Base-by-base conservation (phyloP, 2,113 vertebrate species). In the Mirounga angustirostris region DNA sequence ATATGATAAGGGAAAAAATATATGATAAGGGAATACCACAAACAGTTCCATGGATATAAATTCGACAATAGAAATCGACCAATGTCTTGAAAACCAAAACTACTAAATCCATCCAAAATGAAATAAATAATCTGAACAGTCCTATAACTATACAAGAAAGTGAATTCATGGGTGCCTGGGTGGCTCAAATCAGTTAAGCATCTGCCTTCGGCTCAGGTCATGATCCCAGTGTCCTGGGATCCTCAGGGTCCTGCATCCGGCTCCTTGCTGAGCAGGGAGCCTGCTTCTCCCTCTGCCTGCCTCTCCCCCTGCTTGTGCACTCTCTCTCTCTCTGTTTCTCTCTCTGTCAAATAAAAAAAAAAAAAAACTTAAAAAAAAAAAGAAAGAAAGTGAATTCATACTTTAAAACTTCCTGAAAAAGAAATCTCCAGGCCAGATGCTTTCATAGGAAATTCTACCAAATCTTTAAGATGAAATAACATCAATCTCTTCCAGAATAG, bases 401-500 rank as follows among this genome's bases (percentile, higher is more conserved):
- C 50, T 26, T 87, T 74, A 65, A 56, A 78, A 76, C 2, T 22
- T 86, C n/a, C 54, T 86, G 36, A 24, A 54, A 93, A 76, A 78
- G 4, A 86, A 67, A n/a, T 86, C 43, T 21, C 50, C 50, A 84
- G 61, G 10, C 36, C 61, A 87, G 26, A 14, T 83, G 24, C 30
- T 76, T 65, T 76, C 82, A 93, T n/a, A 54, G 26, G 79, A 58
- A 94, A 80, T n/a, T 94, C 59, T 79, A 87, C 28, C 50, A 56
- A 79, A 56, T 40, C 10, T 46, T 69, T 67, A 84, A 74, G 18
- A 56, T 65, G 19, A 58, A 80, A 59, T 59, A 81, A 76, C 3
- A 85, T 8, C 30, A 93, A 40, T 18, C 36, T 89, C 93, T 94
- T 89, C 7, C 16, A 89, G n/a, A 81, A 71, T 36, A 59, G 21